Evolutionary conservation across 2,888 invertebrate genomes (phyloP).

Genomic region (Nesidiocoris tenuis): DNA sequence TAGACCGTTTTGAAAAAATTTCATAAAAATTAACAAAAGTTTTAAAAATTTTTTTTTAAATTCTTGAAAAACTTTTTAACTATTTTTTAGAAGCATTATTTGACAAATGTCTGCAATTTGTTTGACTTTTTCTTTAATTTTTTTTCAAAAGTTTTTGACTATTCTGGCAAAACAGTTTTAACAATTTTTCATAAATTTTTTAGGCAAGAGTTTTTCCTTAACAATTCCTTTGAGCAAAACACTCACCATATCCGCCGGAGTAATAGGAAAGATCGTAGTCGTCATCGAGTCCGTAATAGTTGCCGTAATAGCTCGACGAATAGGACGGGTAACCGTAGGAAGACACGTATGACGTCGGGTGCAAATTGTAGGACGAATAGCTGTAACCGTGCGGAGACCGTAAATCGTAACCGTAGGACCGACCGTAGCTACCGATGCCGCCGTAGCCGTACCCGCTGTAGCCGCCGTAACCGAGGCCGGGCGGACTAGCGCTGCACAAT

Average conservation of each 20-base stretch:
- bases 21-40: too few relatives aligned
- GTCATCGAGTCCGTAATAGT: constrained; percentile 13
- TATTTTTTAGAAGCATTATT: too few relatives aligned
- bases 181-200: too few relatives aligned
- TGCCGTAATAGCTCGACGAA: constrained; percentile 9
- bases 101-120: too few relatives aligned
- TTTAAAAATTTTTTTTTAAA: too few relatives aligned
- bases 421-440: constrained; percentile 7
- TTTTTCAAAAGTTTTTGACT: too few relatives aligned
- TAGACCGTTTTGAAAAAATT: too few relatives aligned
- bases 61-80: too few relatives aligned
- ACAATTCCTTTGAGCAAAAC: too few relatives aligned
- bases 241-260: constrained; percentile 2
- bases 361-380: constrained; percentile 25
- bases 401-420: constrained; percentile 16
- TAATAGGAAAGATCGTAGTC: constrained; percentile 17
- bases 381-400: constrained; percentile 22
- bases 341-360: background rate
- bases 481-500: background rate
- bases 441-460: background rate
- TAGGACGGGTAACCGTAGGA: constrained; percentile 3
- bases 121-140: too few relatives aligned
- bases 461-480: background rate
- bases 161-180: too few relatives aligned
- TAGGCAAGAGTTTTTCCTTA: too few relatives aligned